These are phyloP conservation scores for Lepidochrysops patricia DNA, from an alignment of 2,888 invertebrate species.

Conservation along the genomic window DNA sequence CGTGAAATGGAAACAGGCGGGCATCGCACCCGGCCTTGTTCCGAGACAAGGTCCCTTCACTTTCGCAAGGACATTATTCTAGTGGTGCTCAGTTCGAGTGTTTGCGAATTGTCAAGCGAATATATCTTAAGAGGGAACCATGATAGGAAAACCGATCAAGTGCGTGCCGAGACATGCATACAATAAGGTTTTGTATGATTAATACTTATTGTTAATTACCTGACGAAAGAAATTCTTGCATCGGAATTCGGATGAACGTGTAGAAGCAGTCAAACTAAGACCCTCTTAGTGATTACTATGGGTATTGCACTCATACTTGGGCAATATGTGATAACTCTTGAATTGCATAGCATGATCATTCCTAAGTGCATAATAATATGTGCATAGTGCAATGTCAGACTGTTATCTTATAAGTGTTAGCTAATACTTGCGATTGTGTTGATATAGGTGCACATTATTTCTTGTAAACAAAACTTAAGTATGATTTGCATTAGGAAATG, in stretches of 20 bases:
- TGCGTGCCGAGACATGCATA: no score
- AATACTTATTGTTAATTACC: no score
- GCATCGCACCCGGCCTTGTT: constrained; percentile 9
- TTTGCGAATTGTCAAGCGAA: background rate
- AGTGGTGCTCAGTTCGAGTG: background rate
- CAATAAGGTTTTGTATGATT: no score
- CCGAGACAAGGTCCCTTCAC: constrained; percentile 11
- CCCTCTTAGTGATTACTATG: no score
- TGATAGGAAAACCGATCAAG: no score
- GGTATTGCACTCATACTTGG: no score
- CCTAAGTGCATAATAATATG: background rate
- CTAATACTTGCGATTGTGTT: background rate
- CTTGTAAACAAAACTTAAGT: background rate
- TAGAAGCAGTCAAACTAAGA: no score
- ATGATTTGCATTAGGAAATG: no score
- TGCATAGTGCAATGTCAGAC: background rate
- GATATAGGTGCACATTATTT: background rate
- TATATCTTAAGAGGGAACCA: background rate
- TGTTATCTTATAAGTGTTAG: constrained; percentile 5
- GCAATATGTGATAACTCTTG: no score
- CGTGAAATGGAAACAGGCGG: background rate
- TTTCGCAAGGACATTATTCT: background rate
- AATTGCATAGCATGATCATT: no score
- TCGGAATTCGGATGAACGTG: no score
- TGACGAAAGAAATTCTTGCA: no score